phyloP scores from a whole-genome alignment of 2,888 invertebrate species.

The Agriopis aurantiaria region DNA sequence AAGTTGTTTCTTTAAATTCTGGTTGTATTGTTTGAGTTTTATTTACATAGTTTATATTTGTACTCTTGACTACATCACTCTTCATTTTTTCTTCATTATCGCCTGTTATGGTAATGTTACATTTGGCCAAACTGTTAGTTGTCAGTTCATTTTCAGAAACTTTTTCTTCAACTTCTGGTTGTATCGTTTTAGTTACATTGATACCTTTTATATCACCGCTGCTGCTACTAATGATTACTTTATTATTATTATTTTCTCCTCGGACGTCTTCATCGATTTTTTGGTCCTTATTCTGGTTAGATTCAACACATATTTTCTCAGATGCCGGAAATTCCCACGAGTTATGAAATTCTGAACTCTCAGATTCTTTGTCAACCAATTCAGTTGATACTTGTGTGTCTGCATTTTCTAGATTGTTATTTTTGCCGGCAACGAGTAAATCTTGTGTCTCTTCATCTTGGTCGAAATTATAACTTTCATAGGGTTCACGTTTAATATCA shows the following conservation, averaged over 20 bases:
- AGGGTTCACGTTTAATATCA: constrained; percentile 8
- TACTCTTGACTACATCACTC: background rate
- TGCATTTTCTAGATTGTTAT: background rate
- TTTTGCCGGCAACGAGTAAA: background rate
- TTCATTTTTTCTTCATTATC: background rate
- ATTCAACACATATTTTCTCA: background rate
- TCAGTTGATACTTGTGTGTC: background rate
- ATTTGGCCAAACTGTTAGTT: background rate
- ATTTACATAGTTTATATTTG: background rate
- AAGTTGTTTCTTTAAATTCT: background rate
- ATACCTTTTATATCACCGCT: background rate
- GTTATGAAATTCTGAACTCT: background rate
- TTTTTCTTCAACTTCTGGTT: background rate
- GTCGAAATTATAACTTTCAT: constrained; percentile 1
- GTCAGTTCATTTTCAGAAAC: background rate
- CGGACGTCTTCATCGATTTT: background rate
- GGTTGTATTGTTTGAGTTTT: background rate
- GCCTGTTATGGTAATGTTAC: background rate
- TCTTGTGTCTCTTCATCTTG: background rate
- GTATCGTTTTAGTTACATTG: background rate
- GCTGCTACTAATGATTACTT: background rate
- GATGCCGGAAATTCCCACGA: background rate
- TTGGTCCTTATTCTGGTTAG: background rate
- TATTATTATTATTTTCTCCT: background rate
- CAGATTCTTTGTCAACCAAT: background rate